Percentiles rank a stretch among this genome's conserved stretches.
phyloP scores from a whole-genome alignment of 2,888 invertebrate genomes.

The Aphidoletes aphidimyza region DNA sequence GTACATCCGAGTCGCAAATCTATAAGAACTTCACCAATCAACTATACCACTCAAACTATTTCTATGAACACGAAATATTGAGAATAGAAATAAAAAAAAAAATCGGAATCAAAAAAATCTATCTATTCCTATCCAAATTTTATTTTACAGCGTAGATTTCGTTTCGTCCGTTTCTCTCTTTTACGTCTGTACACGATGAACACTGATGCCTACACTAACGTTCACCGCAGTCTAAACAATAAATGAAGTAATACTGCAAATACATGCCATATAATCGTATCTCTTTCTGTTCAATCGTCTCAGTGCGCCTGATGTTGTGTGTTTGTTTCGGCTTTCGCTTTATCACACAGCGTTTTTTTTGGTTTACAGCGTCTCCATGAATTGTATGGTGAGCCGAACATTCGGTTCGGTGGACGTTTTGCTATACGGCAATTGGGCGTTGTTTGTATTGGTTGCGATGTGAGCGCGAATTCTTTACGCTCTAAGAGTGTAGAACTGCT shows the following conservation, averaged over 20 bases:
- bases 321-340: not conserved
- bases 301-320: not conserved
- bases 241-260: conserved; percentile 39
- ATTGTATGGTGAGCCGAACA: not conserved
- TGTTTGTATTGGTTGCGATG: not conserved
- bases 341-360: not conserved
- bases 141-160: conserved; percentile 5
- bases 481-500: not conserved
- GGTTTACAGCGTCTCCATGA: too few species aligned
- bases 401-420: not conserved
- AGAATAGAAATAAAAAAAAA: too few species aligned
- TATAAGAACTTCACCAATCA: too few species aligned
- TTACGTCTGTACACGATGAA: not conserved
- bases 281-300: not conserved
- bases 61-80: too few species aligned
- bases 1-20: too few species aligned
- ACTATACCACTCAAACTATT: too few species aligned
- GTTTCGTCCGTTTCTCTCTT: not conserved
- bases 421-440: too few species aligned
- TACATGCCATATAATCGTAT: not conserved
- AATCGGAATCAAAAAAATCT: too few species aligned
- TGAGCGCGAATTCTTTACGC: not conserved
- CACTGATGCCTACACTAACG: conserved; percentile 25
- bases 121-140: too few species aligned
- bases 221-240: conserved; percentile 21